phyloP scores from a whole-genome alignment of 2,113 vertebrate genomes.

The Hippocampus abdominalis region DNA sequence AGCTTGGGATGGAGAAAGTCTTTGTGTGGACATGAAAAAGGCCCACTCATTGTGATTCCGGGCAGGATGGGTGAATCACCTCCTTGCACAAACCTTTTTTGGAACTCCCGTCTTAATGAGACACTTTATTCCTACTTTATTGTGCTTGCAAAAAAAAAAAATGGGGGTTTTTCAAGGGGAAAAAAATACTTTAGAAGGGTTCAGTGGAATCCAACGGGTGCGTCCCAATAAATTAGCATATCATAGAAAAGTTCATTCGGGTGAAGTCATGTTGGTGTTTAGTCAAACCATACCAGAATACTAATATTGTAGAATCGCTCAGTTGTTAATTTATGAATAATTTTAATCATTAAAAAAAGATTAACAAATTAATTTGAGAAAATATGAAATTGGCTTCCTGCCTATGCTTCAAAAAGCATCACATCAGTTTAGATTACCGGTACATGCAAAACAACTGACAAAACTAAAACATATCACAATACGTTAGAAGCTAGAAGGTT shows the following conservation, averaged over 20 bases:
- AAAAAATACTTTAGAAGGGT: background rate
- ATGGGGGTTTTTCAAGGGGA: slow-evolving; percentile 7
- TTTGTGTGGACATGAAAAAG: slow-evolving; percentile 62
- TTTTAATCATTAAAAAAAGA: no score
- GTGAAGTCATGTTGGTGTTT: no score
- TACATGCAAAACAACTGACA: background rate
- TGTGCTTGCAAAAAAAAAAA: slow-evolving; percentile 4
- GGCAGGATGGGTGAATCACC: slow-evolving; percentile 61
- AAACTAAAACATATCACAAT: background rate
- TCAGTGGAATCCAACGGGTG: no score
- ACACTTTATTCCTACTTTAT: background rate
- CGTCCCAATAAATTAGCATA: no score
- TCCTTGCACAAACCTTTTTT: slow-evolving; percentile 43
- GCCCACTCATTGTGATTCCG: slow-evolving; percentile 70
- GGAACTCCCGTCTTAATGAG: slow-evolving; percentile 16
- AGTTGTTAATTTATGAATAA: no score
- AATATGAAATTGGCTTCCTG: no score
- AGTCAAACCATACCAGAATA: no score
- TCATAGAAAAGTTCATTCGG: no score
- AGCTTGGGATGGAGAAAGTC: slow-evolving; percentile 46
- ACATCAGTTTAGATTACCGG: background rate
- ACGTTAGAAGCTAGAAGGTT: no score
- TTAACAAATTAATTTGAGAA: no score
- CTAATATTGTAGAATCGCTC: no score
- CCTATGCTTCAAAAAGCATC: background rate